Conservation (phyloP, 2,888 invertebrate species). For the Norana najaformis region DNA sequence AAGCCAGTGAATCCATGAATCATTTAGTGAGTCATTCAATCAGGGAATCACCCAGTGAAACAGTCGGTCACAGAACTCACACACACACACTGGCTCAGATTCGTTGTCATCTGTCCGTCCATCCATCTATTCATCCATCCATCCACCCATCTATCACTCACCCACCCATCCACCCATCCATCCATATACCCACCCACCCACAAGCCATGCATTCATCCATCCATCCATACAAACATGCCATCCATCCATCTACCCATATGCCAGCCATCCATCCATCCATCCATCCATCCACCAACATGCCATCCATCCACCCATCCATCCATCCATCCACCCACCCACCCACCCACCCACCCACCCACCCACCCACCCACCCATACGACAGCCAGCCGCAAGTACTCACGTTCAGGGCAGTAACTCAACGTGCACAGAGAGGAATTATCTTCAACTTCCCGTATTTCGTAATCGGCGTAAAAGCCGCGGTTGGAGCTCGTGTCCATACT, state of each 20-base stretch:
- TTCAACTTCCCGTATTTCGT: not conserved
- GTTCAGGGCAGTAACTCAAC: not conserved
- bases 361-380: not conserved
- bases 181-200: not conserved
- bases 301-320: not conserved
- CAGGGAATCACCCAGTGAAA: too few relatives aligned
- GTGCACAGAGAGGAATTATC: not conserved
- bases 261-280: not conserved
- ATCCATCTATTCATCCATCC: too few relatives aligned
- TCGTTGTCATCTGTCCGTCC: too few relatives aligned
- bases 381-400: too few relatives aligned
- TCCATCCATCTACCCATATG: too few relatives aligned
- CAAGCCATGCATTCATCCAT: not conserved
- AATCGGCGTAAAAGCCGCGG: slow-evolving; percentile 27
- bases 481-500: not conserved
- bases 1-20: too few relatives aligned
- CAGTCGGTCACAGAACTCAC: too few relatives aligned
- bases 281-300: not conserved
- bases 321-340: not conserved
- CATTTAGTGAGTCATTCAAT: too few relatives aligned
- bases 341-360: not conserved
- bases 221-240: not conserved
- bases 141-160: not conserved
- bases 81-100: too few relatives aligned
- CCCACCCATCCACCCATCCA: not conserved